Base-by-base conservation (phyloP, 2,113 vertebrate genomes). In the Periophthalmodon schlosseri region DNA sequence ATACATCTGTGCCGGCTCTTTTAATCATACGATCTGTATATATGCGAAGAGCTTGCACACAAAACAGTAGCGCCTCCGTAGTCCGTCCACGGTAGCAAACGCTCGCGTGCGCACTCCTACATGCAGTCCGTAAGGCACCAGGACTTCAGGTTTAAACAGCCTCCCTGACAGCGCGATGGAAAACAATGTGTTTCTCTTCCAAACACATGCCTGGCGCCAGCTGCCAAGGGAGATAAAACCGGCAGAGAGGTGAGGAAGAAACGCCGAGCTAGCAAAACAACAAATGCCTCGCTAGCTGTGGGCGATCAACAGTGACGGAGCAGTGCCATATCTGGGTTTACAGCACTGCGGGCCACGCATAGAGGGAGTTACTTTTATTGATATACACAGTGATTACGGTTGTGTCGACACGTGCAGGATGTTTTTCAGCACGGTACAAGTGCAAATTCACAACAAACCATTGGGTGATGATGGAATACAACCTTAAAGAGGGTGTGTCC, bases 171-270 rank as follows among this genome's bases (percentile, higher is more conserved):
- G 70, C 20, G 33, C 56, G 70, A 80, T 20, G 68, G 61, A 73
- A 84, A 82, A 88, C 80, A 89, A 83, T 78, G 76, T 67, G 63
- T 24, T 64, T 54, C 72, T 81, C 73, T 74, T 78, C 58, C 78
- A 73, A 82, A 84, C 75, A 75, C 75, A 70, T 66, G 74, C 75
- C 68, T 75, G 83, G 76, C 68, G 67, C 72, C 84, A 77, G 74
- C 74, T 77, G 82, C 71, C 76, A 74, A n/a, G 1, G 23, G 18
- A 74, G 73, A 84, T 82, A 78, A 74, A 66, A 23, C 50, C 13
- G 60, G 33, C 18, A 39, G 4, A 79, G 60, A 86, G 76, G 76
- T 75, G 68, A 79, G 34, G 63, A 72, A 67, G 24, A 76, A 74
- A 84, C 49, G 80, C 39, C 56, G 52, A 5, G 60, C 73, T 80